Conservation (phyloP, 2,113 vertebrate genomes). For the Nettapus auritus region DNA sequence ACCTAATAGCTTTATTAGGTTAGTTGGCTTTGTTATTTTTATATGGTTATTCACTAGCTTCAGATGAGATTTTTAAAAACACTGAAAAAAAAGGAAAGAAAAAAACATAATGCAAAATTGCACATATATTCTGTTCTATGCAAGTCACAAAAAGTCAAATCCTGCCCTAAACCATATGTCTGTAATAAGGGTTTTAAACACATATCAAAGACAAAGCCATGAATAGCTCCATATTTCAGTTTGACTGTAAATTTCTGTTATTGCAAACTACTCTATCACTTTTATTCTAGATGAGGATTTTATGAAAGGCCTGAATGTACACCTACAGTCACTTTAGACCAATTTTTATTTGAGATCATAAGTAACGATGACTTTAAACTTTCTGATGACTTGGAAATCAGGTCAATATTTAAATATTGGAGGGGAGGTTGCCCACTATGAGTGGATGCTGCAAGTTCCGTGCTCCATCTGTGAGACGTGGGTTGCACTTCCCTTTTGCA, state of each 20-base stretch:
- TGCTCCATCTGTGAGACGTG: neutral
- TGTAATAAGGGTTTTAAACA: neutral
- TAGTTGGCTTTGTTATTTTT: conserved; percentile 9
- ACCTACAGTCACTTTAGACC: neutral
- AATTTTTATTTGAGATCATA: neutral
- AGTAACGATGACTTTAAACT: neutral
- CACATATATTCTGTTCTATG: neutral
- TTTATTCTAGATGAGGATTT: neutral
- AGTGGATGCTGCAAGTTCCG: neutral
- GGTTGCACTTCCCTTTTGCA: neutral
- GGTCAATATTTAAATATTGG: neutral
- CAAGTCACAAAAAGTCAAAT: neutral
- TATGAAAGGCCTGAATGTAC: neutral
- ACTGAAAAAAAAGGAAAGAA: neutral
- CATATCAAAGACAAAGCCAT: neutral
- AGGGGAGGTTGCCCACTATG: neutral
- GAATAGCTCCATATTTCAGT: neutral
- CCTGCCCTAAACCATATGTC: neutral
- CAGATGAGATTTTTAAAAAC: neutral
- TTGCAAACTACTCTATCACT: neutral
- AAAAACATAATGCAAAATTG: neutral
- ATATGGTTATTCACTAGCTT: neutral
- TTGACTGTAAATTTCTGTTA: neutral
- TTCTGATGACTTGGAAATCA: neutral
- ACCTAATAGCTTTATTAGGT: neutral